Base-by-base conservation (phyloP, 2,888 invertebrate species). In the Saturnia pavonia region DNA sequence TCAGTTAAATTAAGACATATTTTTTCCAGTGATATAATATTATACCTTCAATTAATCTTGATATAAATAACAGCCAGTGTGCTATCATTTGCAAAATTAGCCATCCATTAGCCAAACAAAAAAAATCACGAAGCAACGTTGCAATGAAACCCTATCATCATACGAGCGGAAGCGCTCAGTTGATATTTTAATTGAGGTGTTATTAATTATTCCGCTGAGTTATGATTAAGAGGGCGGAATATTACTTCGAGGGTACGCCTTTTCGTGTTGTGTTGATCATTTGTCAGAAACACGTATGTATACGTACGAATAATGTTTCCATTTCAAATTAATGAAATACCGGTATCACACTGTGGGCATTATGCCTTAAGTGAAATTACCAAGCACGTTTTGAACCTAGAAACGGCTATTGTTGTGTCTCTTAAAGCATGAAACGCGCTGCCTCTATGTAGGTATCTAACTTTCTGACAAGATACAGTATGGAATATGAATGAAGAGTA, bases 141-240 rank as follows among this genome's bases (percentile, higher is more conserved):
- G 71, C 72, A 76, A 68, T 67, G 69, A 65, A 78, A 80, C 74
- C 77, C 77, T 78, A 82, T 81, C 83, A 88, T 87, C 85, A 85
- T 76, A 86, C 84, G 85, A 84, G 86, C 86, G 87, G 88, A 88
- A 88, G 85, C 83, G 82, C 83, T 86, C 87, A 85, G 88, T 88
- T 88, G 89, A 91, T 92, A 88, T 90, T 91, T 90, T 91, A 91
- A 91, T 92, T 90, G 88, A 90, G 86, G 87, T 87, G 89, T 89
- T 90, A 91, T 91, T 92, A 91, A 91, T 91, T 91, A 91, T 90
- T 87, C 84, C 84, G 80, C 80, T 84, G 86, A 83, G 87, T 88
- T 85, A 88, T 88, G 86, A 89, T 91, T 89, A 90, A 90, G 85
- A 88, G 90, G 91, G 91, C 89, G 90, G 89, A 88, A 88, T 90